Evolutionary conservation across 2,113 vertebrate species (phyloP).

Genomic region (Carassius gibelio): DNA sequence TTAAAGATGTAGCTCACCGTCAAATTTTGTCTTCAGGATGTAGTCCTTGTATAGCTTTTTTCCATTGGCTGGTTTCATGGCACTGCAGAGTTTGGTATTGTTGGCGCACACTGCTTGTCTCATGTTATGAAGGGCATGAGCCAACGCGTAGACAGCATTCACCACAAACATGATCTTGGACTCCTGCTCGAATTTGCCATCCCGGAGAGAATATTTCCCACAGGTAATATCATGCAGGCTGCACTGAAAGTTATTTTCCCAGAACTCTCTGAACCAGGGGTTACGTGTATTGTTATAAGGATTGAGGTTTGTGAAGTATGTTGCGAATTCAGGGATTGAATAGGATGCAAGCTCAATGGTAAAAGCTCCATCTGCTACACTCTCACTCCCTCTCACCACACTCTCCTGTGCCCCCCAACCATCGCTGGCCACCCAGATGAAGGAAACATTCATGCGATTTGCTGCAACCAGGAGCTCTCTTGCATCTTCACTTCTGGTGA

Average conservation of each 20-base stretch:
- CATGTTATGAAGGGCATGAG: slow-evolving; percentile 90
- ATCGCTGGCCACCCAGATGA: slow-evolving; percentile 96
- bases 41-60: slow-evolving; percentile 94
- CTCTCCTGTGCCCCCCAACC: slow-evolving; percentile 98
- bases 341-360: slow-evolving; percentile 95
- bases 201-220: slow-evolving; percentile 79
- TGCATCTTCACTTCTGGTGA: slow-evolving; percentile 92
- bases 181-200: slow-evolving; percentile 90
- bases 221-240: slow-evolving; percentile 83
- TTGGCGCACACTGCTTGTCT: slow-evolving; percentile 87
- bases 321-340: slow-evolving; percentile 84
- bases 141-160: slow-evolving; percentile 75
- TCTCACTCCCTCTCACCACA: slow-evolving; percentile 88
- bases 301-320: slow-evolving; percentile 88
- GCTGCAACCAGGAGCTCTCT: slow-evolving; percentile 88
- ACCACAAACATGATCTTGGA: slow-evolving; percentile 98
- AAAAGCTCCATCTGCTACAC: slow-evolving; percentile 87
- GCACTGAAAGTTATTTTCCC: slow-evolving; percentile 91
- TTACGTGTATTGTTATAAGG: slow-evolving; percentile 94
- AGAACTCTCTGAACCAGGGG: slow-evolving; percentile 97
- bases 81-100: slow-evolving; percentile 83
- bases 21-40: slow-evolving; percentile 94
- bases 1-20: slow-evolving; percentile 79
- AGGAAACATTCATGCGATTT: slow-evolving; percentile 86
- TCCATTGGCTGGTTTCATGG: slow-evolving; percentile 92